phyloP scores from a whole-genome alignment of 2,113 vertebrate genomes.

The Alosa alosa region DNA sequence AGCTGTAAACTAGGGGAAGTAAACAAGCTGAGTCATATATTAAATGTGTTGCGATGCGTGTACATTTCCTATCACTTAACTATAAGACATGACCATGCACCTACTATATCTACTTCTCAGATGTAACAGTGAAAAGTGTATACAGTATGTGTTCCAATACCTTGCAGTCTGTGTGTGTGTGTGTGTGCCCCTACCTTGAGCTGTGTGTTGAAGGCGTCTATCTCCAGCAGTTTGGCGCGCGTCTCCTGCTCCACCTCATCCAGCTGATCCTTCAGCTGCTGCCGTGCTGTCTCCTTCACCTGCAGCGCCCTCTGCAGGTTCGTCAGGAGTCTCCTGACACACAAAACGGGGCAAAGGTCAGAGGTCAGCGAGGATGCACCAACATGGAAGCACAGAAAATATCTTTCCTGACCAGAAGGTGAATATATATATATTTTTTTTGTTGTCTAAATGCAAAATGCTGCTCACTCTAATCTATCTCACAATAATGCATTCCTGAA shows the following conservation, averaged over 20 bases:
- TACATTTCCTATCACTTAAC: neutral
- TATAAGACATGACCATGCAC: no score
- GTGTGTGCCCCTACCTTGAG: slow-evolving; percentile 81
- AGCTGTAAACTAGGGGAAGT: neutral
- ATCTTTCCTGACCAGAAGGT: no score
- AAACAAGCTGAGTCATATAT: neutral
- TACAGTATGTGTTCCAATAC: neutral
- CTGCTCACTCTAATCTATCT: no score
- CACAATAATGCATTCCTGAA: no score
- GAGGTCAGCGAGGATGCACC: neutral
- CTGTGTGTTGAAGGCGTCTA: slow-evolving; percentile 95
- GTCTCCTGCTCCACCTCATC: slow-evolving; percentile 94
- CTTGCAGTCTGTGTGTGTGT: neutral
- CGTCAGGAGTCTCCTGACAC: slow-evolving; percentile 86
- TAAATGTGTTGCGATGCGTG: neutral
- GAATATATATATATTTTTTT: no score
- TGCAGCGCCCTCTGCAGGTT: slow-evolving; percentile 90
- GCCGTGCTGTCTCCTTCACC: slow-evolving; percentile 84
- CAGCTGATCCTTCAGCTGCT: slow-evolving; percentile 89
- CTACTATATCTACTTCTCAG: no score
- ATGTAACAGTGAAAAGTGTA: neutral
- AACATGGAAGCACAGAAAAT: no score
- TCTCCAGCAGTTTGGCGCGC: slow-evolving; percentile 90
- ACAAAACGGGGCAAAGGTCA: slow-evolving; percentile 31
- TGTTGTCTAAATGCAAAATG: no score